Base-by-base conservation (phyloP, 1,140 invertebrate genomes). In the Radopholus similis region DNA sequence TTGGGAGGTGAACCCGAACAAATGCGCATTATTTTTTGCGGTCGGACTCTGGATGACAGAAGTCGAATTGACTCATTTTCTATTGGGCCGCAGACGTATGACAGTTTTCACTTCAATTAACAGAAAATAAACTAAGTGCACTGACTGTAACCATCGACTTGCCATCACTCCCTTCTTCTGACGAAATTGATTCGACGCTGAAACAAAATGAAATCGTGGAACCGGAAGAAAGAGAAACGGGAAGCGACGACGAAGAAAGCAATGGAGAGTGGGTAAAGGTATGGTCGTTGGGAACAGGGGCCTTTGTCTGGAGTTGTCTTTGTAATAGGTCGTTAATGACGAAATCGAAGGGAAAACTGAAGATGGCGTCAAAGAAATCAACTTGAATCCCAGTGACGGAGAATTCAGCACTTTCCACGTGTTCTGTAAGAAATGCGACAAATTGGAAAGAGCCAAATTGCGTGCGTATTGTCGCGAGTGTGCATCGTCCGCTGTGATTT, bases 401-500 rank as follows among this genome's bases (percentile, higher is more conserved):
- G 47, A 6, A 1, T 51, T 51, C 23, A 51, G 56, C 15, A 26
- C 56, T 4, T 58, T 58, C 32, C n/a, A 13, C 23, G 56, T 58
- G 23, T 58, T 40, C n/a, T 58, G 56, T 32, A 58, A 58, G 32
- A 15, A 26, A 9, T 58, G 56, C 56, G 56, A 4, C 28, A 26
- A 23, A 32, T 32, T 58, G 2, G 23, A 49, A 58, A 9, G 32
- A 15, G 70, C 47, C n/a, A 71, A 71, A 56, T 44, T 71, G 47
- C 60, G 70, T 26, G 55, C 58, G 13, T 55, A 69, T 68, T 71
- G 70, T 35, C 26, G 42, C 38, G 40, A 23, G 56, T 71, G 70
- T 32, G 8, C 28, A 34, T 38, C 37, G 9, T 63, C 37, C 28
- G 44, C 72, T n/a, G 60, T 71, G 9, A 23, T 64, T 28, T 55